Evolutionary conservation across 2,797 vertebrate genomes (phyloP).

Genomic region (Paguma larvata): DNA sequence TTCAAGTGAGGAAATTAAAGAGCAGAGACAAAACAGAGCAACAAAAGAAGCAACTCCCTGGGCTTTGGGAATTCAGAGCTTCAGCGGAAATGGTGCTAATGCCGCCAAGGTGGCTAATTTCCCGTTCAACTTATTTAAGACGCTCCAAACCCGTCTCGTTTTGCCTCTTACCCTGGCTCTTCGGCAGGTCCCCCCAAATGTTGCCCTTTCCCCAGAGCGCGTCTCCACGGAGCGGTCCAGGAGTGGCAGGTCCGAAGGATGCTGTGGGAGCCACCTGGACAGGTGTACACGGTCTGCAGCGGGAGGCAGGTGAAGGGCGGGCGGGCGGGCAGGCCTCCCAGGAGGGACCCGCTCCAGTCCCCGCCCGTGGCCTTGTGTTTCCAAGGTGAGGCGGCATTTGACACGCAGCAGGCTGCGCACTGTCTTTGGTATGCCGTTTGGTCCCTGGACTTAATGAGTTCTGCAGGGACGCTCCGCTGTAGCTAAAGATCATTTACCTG

Average conservation of each 20-base stretch:
- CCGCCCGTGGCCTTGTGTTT: not conserved
- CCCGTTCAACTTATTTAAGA: not conserved
- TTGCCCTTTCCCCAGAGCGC: not conserved
- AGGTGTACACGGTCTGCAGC: not conserved
- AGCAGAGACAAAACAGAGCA: not conserved
- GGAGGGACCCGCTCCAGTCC: not conserved
- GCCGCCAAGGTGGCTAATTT: not conserved
- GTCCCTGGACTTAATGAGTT: constrained; percentile 88
- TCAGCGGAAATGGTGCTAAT: not conserved
- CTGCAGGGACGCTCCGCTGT: constrained; percentile 86
- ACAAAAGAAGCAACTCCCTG: not conserved
- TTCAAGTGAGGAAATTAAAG: constrained; percentile 26
- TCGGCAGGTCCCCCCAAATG: not conserved
- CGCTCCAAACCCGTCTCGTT: not conserved
- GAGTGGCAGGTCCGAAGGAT: not conserved
- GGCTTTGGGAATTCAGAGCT: constrained; percentile 20
- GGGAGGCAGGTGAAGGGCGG: not conserved
- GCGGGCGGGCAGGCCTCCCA: not conserved
- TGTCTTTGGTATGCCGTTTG: constrained; percentile 84
- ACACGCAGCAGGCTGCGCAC: constrained; percentile 66
- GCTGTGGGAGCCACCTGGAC: not conserved
- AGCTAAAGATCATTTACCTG: constrained; percentile 91
- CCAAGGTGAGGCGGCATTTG: constrained; percentile 63
- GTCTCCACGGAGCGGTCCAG: not conserved
- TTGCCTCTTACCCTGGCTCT: not conserved